Conservation (phyloP, 2,113 vertebrate genomes). For the Eudyptes chrysolophus region DNA sequence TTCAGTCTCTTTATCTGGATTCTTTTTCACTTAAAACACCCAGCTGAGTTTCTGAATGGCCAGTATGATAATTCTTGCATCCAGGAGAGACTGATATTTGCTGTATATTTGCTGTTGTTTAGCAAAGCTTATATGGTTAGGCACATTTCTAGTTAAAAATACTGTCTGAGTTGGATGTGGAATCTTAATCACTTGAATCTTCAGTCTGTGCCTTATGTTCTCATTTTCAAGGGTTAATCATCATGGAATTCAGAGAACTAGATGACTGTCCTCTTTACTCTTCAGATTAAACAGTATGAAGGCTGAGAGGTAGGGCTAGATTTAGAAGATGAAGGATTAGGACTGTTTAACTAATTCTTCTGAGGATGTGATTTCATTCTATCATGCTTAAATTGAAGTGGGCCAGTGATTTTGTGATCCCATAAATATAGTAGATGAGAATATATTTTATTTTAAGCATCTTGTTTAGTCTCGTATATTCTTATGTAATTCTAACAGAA, state of each 20-base stretch:
- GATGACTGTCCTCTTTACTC: background rate
- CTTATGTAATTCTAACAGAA: background rate
- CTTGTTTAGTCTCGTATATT: background rate
- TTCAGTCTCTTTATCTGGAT: background rate
- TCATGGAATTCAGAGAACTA: background rate
- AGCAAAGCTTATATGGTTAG: background rate
- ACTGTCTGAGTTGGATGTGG: fast-evolving
- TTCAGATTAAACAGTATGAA: constrained; percentile 33
- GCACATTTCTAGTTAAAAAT: background rate
- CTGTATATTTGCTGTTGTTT: background rate
- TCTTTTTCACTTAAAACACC: background rate
- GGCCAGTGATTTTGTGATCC: background rate
- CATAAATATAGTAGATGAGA: background rate
- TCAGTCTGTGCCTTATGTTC: background rate
- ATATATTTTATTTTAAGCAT: background rate
- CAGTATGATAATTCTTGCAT: background rate
- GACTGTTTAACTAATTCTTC: constrained; percentile 29
- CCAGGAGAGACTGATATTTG: background rate
- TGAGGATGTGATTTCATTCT: constrained; percentile 32
- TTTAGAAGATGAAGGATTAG: constrained; percentile 48
- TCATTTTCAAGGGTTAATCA: constrained; percentile 11
- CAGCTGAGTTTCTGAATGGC: background rate
- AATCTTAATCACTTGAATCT: background rate
- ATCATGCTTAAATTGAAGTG: constrained; percentile 18
- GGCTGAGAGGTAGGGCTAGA: constrained; percentile 24